Evolutionary conservation across 2,797 vertebrate genomes (phyloP), one percentile per base, ranked within the genome.

Genomic region (Odontamblyopus rebecca): DNA sequence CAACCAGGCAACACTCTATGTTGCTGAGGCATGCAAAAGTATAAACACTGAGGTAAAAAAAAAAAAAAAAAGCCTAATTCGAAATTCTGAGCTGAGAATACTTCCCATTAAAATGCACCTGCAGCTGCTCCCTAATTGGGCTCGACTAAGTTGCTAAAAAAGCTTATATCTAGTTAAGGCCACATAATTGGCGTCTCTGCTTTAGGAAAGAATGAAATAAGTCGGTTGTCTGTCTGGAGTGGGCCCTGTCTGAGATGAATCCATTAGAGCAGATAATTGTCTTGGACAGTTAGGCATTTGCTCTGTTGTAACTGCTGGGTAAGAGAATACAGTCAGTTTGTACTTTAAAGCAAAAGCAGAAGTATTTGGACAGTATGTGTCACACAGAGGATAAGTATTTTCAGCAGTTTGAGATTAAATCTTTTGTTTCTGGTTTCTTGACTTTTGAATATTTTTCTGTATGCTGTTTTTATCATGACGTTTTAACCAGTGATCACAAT

Each of bases 121-220:
- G 88, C 83, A 85, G 89, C 86, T 78, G 85, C 81, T 85, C 85
- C 81, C 79, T 92, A 92, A 93, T 92, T 92, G 91, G 88, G 86
- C 84, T 81, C 63, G 72, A 85, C 81, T 80, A 85, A 86, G 80
- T 68, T 61, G 77, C 82, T 79, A 84, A 90, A 84, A 89, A 78
- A 87, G 82, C 89, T 87, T 86, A 89, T 85, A 79, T 86, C 88
- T 86, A 86, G 89, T 91, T 90, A 90, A 88, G 85, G 86, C 82
- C 59, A 87, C 88, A 86, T 93, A 93, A 92, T 92, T 90, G 91
- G 82, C 83, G 68, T 74, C 88, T 85, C 84, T 77, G 89, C 89
- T 92, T 89, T 83, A 81, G 86, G 85, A 89, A 85, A 91, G 88
- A 89, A 90, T 86, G 80, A 88, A 90, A 92, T 86, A 84, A 91